Percentiles rank a stretch among this genome's conserved stretches.
phyloP scores from a whole-genome alignment of 2,113 vertebrate genomes.

The Eurystomus gularis region DNA sequence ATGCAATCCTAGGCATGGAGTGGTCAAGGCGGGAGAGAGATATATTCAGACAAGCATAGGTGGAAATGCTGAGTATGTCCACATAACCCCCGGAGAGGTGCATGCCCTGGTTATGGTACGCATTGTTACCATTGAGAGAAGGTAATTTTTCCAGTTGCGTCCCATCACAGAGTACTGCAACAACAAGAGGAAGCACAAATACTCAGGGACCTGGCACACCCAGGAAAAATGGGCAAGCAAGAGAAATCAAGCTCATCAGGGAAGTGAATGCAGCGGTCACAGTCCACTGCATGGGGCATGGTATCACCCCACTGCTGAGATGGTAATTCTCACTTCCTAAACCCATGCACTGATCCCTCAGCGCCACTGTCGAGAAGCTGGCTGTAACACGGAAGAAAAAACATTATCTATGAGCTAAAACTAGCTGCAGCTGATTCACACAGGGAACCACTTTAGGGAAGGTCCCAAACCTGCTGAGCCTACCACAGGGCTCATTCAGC shows the following conservation, averaged over 20 bases:
- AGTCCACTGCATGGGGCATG: neutral
- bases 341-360: neutral
- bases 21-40: neutral
- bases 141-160: neutral
- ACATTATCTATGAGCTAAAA: neutral
- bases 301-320: neutral
- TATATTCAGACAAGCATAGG: neutral
- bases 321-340: neutral
- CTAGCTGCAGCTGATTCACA: neutral
- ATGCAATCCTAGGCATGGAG: neutral
- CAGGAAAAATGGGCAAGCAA: neutral
- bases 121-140: neutral
- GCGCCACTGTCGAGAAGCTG: neutral
- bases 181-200: neutral
- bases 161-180: neutral
- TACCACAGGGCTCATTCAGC: neutral
- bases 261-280: fast-evolving
- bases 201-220: neutral
- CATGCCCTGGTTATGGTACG: neutral
- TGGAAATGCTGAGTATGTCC: neutral
- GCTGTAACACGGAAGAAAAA: neutral
- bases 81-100: neutral
- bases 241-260: fast-evolving
- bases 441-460: fast-evolving
- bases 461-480: neutral